phyloP scores from a whole-genome alignment of 1,140 invertebrate species.

The Leptoteleia sp. region DNA sequence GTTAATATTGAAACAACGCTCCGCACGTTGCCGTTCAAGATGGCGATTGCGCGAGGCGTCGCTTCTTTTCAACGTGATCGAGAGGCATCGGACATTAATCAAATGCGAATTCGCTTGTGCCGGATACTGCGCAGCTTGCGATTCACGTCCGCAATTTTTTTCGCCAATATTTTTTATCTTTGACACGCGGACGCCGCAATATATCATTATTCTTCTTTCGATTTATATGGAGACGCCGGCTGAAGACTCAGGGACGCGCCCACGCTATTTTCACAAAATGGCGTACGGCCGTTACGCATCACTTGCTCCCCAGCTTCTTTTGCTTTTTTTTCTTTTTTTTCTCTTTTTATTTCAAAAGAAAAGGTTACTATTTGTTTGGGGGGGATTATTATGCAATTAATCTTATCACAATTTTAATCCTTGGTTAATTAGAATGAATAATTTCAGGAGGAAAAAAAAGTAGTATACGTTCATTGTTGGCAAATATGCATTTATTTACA shows the following conservation, averaged over 20 bases:
- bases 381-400: background rate
- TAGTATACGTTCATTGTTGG: too few species aligned
- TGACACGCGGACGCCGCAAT: background rate
- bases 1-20: too few species aligned
- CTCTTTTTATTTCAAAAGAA: background rate
- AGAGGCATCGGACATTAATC: constrained; percentile 62
- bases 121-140: background rate
- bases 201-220: constrained; percentile 4
- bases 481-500: too few species aligned
- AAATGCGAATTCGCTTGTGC: constrained; percentile 26
- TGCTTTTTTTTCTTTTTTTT: constrained; percentile 2
- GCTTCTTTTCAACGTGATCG: constrained; percentile 57
- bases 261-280: constrained; percentile 50
- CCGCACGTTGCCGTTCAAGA: constrained; percentile 58
- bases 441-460: background rate
- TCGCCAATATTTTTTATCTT: constrained; percentile 28
- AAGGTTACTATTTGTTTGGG: too few species aligned
- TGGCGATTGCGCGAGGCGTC: constrained; percentile 63
- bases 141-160: constrained; percentile 2
- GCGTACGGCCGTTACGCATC: constrained; percentile 18
- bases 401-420: background rate
- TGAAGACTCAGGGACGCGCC: constrained; percentile 40
- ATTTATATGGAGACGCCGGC: constrained; percentile 43
- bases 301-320: background rate
- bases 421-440: background rate